Evolutionary conservation across 2,797 vertebrate genomes (phyloP).

Genomic region (Spinus pinus): DNA sequence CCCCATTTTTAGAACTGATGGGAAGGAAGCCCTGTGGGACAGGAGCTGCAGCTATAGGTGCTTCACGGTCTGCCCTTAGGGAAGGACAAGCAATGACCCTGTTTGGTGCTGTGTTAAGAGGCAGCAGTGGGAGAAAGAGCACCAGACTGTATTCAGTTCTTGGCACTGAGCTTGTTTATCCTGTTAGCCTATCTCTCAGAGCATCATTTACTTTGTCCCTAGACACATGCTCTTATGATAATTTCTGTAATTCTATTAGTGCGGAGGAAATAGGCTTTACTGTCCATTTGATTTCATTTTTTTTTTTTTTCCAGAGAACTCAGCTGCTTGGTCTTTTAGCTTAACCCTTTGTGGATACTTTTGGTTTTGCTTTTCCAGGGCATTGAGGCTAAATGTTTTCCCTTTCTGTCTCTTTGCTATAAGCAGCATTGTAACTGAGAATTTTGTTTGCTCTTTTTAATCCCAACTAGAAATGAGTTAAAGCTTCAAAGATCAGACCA

Average conservation of each 20-base stretch:
- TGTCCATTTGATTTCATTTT: conserved; percentile 36
- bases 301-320: neutral
- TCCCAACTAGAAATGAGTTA: neutral
- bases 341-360: conserved; percentile 32
- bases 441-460: neutral
- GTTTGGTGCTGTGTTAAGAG: neutral
- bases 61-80: neutral
- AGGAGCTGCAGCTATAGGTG: neutral
- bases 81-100: neutral
- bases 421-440: neutral
- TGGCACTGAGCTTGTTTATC: conserved; percentile 29
- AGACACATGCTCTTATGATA: conserved; percentile 46
- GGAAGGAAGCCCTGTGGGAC: neutral
- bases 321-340: neutral
- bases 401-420: neutral
- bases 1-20: neutral
- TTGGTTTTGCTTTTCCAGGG: neutral
- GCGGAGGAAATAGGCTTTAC: conserved; percentile 52
- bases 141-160: neutral
- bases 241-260: conserved; percentile 63
- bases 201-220: conserved; percentile 18
- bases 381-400: neutral
- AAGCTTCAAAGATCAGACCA: neutral
- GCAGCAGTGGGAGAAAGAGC: neutral
- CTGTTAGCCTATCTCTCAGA: neutral